phyloP scores from a whole-genome alignment of 1,140 invertebrate genomes.

The Drosophila pruinosa region DNA sequence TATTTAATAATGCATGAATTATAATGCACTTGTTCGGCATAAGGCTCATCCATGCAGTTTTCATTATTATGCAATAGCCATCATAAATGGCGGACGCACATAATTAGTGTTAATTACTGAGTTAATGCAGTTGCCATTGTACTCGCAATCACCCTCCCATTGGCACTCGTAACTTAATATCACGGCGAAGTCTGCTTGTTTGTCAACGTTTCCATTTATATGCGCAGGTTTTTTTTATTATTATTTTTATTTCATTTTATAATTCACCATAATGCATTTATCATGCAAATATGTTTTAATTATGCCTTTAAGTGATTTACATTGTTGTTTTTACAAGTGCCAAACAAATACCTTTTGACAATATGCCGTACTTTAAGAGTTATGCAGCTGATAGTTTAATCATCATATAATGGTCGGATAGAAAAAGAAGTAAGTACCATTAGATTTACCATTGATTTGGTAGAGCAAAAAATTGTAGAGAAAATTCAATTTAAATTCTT shows the following conservation, averaged over 20 bases:
- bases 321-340: conserved; percentile 34
- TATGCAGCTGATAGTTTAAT: not conserved
- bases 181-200: not conserved
- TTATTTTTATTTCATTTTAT: conserved; percentile 8
- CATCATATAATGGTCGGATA: too few relatives aligned
- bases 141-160: not conserved
- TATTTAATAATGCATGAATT: conserved; percentile 65
- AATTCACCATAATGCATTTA: conserved; percentile 46
- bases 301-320: conserved; percentile 66
- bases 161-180: conserved; percentile 42
- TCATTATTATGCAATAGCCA: conserved; percentile 32
- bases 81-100: conserved; percentile 58
- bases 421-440: too few relatives aligned
- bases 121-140: conserved; percentile 71
- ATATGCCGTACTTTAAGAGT: not conserved
- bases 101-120: conserved; percentile 77
- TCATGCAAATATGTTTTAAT: conserved; percentile 68
- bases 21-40: conserved; percentile 50
- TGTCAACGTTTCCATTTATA: not conserved
- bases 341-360: not conserved
- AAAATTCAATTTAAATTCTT: too few relatives aligned
- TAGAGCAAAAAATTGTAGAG: too few relatives aligned
- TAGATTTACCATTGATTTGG: too few relatives aligned
- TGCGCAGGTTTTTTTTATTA: conserved; percentile 1
- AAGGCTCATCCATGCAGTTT: not conserved